Evolutionary conservation across 1,140 invertebrate species (phyloP).

Genomic region (Cotesia typhae): DNA sequence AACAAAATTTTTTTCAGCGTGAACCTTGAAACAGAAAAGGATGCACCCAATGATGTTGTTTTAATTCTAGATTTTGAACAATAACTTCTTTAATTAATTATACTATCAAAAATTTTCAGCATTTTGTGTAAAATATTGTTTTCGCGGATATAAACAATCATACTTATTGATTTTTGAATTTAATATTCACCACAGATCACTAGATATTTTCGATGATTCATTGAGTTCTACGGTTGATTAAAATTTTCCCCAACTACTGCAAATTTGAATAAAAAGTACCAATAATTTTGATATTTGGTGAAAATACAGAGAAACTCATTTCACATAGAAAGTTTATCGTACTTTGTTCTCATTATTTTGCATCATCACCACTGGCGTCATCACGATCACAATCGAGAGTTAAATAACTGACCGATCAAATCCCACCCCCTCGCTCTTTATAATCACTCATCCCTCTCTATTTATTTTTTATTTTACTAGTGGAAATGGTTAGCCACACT

Average conservation of each 20-base stretch:
- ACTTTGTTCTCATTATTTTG: constrained; percentile 26
- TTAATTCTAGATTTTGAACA: too few relatives aligned
- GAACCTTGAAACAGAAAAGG: too few relatives aligned
- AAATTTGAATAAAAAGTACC: too few relatives aligned
- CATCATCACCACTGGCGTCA: background rate
- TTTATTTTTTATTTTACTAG: constrained; percentile 1
- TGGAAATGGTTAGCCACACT: constrained; percentile 23
- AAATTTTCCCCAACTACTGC: background rate
- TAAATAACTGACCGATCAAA: constrained; percentile 25
- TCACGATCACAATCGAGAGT: constrained; percentile 5
- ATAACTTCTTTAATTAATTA: too few relatives aligned
- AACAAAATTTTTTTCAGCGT: too few relatives aligned
- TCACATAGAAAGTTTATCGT: constrained; percentile 10
- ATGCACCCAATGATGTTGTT: too few relatives aligned
- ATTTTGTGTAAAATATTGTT: too few relatives aligned
- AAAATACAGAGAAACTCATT: background rate
- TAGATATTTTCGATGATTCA: background rate
- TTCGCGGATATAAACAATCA: too few relatives aligned
- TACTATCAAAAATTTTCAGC: too few relatives aligned
- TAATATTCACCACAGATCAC: too few relatives aligned
- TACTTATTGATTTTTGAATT: too few relatives aligned
- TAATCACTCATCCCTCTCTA: background rate
- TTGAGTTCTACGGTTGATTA: background rate
- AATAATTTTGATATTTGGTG: background rate
- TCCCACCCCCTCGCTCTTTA: background rate